phyloP scores from a whole-genome alignment of 2,888 invertebrate genomes.

The Heliconius sara region DNA sequence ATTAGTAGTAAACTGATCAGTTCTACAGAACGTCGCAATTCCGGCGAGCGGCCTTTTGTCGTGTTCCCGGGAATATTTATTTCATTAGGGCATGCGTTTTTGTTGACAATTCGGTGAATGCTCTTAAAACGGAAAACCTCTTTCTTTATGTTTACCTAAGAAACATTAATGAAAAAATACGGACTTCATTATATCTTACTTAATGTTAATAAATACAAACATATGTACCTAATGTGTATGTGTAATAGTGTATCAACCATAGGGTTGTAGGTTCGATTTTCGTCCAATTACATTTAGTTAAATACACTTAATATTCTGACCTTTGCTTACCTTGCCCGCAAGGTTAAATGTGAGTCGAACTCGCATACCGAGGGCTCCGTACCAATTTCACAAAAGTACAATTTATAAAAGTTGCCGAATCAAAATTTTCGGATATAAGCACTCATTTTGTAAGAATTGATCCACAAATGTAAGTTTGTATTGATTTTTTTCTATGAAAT shows the following conservation, averaged over 20 bases:
- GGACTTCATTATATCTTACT: background rate
- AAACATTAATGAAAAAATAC: background rate
- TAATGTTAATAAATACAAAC: too few species aligned
- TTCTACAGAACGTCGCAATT: constrained; percentile 50
- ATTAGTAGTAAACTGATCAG: constrained; percentile 62
- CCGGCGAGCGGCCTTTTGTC: constrained; percentile 53
- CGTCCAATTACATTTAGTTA: too few species aligned
- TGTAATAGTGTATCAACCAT: background rate
- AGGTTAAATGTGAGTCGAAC: too few species aligned
- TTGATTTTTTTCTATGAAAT: too few species aligned
- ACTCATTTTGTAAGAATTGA: too few species aligned
- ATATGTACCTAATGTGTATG: too few species aligned
- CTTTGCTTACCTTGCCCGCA: background rate
- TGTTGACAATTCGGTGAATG: constrained; percentile 52
- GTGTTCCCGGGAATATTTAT: constrained; percentile 53
- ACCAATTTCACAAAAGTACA: too few species aligned
- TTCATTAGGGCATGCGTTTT: constrained; percentile 51
- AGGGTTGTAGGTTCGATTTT: background rate
- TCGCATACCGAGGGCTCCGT: too few species aligned
- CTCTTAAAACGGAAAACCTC: constrained; percentile 30
- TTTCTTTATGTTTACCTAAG: background rate
- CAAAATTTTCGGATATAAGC: too few species aligned
- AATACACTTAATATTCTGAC: background rate
- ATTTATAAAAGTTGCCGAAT: too few species aligned
- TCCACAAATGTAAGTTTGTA: too few species aligned